phyloP scores from a whole-genome alignment of 2,888 invertebrate species.

The Drosophila siamana region DNA sequence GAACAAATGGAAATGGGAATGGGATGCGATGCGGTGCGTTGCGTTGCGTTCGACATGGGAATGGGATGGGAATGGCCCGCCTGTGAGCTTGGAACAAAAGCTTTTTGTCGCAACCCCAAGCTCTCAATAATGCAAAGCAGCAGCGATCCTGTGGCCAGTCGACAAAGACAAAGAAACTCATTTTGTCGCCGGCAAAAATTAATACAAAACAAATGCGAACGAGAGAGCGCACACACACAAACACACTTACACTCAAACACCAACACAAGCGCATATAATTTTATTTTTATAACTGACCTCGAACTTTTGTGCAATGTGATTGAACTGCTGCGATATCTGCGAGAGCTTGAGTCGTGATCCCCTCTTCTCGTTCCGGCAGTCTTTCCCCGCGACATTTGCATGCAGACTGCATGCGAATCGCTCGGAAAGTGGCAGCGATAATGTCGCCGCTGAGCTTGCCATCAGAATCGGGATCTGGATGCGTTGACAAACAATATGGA shows the following conservation, averaged over 20 bases:
- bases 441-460: slow-evolving; percentile 54
- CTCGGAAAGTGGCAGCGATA: slow-evolving; percentile 47
- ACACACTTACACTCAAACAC: neutral
- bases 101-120: slow-evolving; percentile 54
- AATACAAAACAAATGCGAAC: slow-evolving; percentile 65
- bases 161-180: slow-evolving; percentile 72
- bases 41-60: neutral
- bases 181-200: slow-evolving; percentile 74
- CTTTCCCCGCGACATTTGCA: slow-evolving; percentile 63
- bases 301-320: slow-evolving; percentile 84
- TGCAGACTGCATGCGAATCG: slow-evolving; percentile 75
- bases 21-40: neutral
- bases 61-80: slow-evolving; percentile 18
- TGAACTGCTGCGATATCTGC: slow-evolving; percentile 80
- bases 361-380: neutral
- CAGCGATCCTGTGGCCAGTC: slow-evolving; percentile 52
- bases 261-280: slow-evolving; percentile 29
- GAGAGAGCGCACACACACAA: slow-evolving; percentile 37
- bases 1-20: slow-evolving; percentile 33
- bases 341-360: slow-evolving; percentile 41
- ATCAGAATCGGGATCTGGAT: slow-evolving; percentile 59
- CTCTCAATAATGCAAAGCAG: slow-evolving; percentile 18
- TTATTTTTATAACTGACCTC: slow-evolving; percentile 83
- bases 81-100: slow-evolving; percentile 56
- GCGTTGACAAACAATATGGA: slow-evolving; percentile 77